phyloP scores from a whole-genome alignment of 1,140 invertebrate species.

The Apis cerana region DNA sequence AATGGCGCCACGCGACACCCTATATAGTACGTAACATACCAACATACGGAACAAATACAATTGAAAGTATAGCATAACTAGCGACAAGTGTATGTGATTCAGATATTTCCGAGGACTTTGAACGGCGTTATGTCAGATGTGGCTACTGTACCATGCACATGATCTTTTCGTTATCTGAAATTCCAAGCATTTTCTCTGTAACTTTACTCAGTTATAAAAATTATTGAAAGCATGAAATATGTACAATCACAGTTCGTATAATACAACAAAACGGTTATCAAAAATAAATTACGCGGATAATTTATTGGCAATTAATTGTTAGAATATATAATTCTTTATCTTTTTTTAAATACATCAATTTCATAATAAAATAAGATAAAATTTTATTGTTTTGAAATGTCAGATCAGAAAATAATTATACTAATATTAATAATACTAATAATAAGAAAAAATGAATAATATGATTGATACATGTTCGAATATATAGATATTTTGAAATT shows the following conservation, averaged over 20 bases:
- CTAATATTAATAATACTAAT: no score
- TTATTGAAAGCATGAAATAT: neutral
- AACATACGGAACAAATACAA: neutral
- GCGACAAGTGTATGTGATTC: slow-evolving; percentile 26
- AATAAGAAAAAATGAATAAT: no score
- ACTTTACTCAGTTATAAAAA: neutral
- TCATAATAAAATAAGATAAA: neutral
- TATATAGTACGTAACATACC: neutral
- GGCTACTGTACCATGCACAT: neutral
- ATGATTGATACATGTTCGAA: no score
- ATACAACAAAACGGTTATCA: no score
- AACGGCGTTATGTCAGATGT: slow-evolving; percentile 17
- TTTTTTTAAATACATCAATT: neutral
- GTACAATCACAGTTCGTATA: neutral
- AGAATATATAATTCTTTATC: neutral
- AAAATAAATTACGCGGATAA: slow-evolving; percentile 2
- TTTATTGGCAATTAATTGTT: neutral
- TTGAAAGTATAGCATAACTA: neutral
- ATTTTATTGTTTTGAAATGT: neutral
- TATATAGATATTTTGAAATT: no score
- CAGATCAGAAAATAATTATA: neutral
- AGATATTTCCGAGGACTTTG: slow-evolving; percentile 53
- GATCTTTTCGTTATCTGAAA: slow-evolving; percentile 25
- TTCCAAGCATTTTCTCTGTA: neutral
- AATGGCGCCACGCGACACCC: neutral